A percentile compares a stretch with the other conserved stretches of the same genome.
phyloP scores from a whole-genome alignment of 1,140 invertebrate species.

The Ectropis grisescens region DNA sequence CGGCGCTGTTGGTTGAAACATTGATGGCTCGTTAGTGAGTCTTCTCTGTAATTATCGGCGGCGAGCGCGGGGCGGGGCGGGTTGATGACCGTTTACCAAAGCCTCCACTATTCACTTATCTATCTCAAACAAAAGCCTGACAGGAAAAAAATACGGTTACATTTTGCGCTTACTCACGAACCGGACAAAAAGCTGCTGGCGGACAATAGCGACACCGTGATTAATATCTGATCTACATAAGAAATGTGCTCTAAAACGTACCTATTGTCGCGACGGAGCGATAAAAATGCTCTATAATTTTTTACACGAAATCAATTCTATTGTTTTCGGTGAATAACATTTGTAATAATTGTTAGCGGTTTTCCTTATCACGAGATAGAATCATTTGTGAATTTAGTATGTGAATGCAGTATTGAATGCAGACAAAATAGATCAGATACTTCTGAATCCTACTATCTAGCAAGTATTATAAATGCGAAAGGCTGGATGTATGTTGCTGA shows the following conservation, averaged over 20 bases:
- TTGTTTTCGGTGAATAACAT: no score
- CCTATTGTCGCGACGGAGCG: neutral
- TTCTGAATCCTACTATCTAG: no score
- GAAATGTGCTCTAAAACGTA: conserved; percentile 1
- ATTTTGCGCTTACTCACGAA: conserved; percentile 43
- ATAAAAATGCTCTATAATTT: neutral
- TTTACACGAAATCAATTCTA: neutral
- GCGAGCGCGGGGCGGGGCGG: conserved; percentile 23
- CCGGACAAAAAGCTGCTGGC: conserved; percentile 22
- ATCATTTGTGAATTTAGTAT: no score
- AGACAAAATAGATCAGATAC: no score
- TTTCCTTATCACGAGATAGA: no score
- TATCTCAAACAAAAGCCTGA: conserved; percentile 46
- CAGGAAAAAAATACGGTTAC: conserved; percentile 24
- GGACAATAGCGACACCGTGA: conserved; percentile 40
- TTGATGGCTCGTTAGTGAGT: conserved; percentile 37
- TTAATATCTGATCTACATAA: conserved; percentile 23
- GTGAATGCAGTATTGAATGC: no score
- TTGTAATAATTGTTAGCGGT: no score
- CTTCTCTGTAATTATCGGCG: conserved; percentile 39
- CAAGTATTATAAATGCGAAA: no score
- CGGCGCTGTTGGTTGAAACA: no score
- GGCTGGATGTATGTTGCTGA: no score
- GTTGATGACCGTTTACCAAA: conserved; percentile 39
- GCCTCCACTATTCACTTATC: conserved; percentile 49